These are phyloP conservation scores for Adelognathus sp. DNA, from an alignment of 2,888 invertebrate genomes.

Conservation along the genomic window DNA sequence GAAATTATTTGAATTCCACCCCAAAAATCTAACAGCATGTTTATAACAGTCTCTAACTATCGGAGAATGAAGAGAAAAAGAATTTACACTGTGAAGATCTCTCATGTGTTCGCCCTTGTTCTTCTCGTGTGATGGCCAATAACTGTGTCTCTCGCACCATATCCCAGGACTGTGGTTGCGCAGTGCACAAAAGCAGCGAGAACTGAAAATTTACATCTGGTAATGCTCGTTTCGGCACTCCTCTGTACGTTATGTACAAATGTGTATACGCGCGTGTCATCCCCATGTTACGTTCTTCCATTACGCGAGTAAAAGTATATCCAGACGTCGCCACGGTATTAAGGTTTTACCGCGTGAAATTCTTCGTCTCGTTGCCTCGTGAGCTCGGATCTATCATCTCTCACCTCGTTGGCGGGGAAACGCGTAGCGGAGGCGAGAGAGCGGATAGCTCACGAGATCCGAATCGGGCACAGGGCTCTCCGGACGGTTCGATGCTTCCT, in stretches of 20 bases:
- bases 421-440: background rate
- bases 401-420: background rate
- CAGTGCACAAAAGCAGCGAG: background rate
- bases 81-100: too few relatives aligned
- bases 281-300: too few relatives aligned
- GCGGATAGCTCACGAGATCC: constrained; percentile 19
- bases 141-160: too few relatives aligned
- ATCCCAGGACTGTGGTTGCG: too few relatives aligned
- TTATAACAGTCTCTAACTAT: too few relatives aligned
- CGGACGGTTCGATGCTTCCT: constrained; percentile 13
- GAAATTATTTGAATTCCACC: too few relatives aligned
- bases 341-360: background rate
- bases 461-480: background rate
- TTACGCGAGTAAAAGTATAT: background rate
- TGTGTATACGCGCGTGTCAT: too few relatives aligned
- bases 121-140: too few relatives aligned
- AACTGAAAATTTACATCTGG: constrained; percentile 48
- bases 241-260: too few relatives aligned
- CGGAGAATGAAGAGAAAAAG: too few relatives aligned
- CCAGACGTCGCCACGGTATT: background rate
- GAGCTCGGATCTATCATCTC: background rate
- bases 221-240: constrained; percentile 37
- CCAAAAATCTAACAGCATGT: too few relatives aligned
- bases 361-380: background rate
- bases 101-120: too few relatives aligned